These are phyloP conservation scores for Trinorchestia longiramus DNA, from an alignment of 1,140 invertebrate genomes.

Conservation along the genomic window DNA sequence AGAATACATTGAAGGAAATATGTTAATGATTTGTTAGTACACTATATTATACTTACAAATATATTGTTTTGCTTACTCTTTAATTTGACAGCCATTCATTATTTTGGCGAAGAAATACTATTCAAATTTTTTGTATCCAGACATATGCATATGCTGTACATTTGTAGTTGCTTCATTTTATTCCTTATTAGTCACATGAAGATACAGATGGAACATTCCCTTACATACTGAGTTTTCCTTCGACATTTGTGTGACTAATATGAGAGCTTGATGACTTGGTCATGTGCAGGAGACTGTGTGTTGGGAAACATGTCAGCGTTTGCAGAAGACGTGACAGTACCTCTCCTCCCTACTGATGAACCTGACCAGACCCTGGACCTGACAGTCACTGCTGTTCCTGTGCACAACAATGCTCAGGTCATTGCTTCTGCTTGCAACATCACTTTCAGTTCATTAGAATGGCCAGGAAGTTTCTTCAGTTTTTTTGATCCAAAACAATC, in stretches of 20 bases:
- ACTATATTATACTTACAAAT: no score
- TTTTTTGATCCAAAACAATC: not conserved
- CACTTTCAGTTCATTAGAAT: not conserved
- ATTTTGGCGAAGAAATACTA: no score
- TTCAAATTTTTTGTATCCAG: no score
- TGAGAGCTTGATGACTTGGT: no score
- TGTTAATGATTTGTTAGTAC: no score
- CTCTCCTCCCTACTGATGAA: not conserved
- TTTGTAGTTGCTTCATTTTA: not conserved
- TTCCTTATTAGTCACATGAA: not conserved
- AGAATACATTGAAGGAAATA: no score
- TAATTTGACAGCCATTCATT: no score
- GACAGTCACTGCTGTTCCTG: constrained; percentile 6
- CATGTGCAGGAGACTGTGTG: not conserved
- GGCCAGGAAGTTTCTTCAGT: not conserved
- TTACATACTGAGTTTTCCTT: not conserved
- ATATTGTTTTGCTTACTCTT: no score
- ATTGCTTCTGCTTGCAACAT: not conserved
- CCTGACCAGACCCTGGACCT: not conserved
- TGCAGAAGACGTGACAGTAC: not conserved
- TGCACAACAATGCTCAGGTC: constrained; percentile 24
- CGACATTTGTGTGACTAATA: no score
- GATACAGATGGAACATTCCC: not conserved
- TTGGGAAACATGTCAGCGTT: not conserved
- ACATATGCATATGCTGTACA: no score